Evolutionary conservation across 2,888 invertebrate genomes (phyloP).

Genomic region (Lochmaea crataegi): DNA sequence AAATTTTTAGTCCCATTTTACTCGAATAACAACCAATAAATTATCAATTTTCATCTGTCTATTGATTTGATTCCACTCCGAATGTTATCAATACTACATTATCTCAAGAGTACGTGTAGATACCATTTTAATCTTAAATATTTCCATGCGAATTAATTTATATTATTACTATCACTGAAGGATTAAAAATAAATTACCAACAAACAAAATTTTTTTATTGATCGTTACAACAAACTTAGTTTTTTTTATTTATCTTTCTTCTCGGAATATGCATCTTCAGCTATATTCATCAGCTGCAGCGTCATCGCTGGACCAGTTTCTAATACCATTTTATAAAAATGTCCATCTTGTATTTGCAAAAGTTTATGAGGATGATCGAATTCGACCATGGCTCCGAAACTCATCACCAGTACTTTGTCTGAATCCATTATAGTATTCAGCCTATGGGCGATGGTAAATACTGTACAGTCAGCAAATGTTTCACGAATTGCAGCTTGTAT

Average conservation of each 20-base stretch:
- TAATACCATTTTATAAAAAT: conserved; percentile 75
- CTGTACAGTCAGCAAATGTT: conserved; percentile 81
- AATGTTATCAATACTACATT: no score
- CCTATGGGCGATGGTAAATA: conserved; percentile 71
- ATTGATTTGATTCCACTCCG: no score
- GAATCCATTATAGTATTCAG: conserved; percentile 43
- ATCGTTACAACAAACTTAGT: not conserved
- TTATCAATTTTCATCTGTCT: no score
- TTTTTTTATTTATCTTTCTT: not conserved
- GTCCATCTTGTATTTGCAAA: conserved; percentile 71
- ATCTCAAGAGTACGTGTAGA: no score
- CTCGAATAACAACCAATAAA: no score
- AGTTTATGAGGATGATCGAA: conserved; percentile 81
- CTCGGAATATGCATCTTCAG: conserved; percentile 48
- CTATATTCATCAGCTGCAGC: conserved; percentile 53
- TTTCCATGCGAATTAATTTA: no score
- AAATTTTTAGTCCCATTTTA: no score
- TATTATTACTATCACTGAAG: no score
- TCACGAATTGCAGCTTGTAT: conserved; percentile 81
- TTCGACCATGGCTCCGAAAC: conserved; percentile 80
- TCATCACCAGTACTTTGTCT: conserved; percentile 83
- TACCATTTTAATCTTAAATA: no score
- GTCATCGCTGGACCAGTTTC: conserved; percentile 71
- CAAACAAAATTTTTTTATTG: no score
- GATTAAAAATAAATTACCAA: no score